Evolutionary conservation across 2,113 vertebrate species (phyloP).

Genomic region (Mastomys natalensis): DNA sequence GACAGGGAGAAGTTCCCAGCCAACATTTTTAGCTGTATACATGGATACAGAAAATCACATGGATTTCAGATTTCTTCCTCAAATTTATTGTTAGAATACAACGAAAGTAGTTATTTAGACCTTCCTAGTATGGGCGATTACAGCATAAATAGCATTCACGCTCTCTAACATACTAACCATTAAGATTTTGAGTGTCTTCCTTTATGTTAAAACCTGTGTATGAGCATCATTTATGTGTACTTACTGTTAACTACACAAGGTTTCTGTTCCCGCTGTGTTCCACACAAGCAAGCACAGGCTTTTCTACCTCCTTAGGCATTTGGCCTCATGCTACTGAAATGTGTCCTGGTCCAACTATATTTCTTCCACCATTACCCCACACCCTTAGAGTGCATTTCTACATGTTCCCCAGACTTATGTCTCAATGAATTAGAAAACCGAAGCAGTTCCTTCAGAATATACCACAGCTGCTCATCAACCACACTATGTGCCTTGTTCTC

Average conservation of each 20-base stretch:
- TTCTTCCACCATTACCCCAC: not conserved
- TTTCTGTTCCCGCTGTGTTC: not conserved
- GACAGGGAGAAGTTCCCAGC: not conserved
- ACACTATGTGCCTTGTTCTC: not conserved
- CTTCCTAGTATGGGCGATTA: not conserved
- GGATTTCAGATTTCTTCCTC: not conserved
- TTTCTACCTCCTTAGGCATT: not conserved
- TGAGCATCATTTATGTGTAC: not conserved
- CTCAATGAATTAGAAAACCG: not conserved
- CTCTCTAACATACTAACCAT: not conserved
- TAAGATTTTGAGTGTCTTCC: not conserved
- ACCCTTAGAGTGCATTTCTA: not conserved
- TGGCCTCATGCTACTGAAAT: not conserved
- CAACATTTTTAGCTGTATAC: not conserved
- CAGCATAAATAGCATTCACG: not conserved
- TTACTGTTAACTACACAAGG: not conserved
- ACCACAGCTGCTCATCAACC: not conserved
- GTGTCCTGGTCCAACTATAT: not conserved
- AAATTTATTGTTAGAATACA: not conserved
- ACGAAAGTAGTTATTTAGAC: not conserved
- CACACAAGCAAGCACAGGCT: not conserved
- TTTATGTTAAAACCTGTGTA: not conserved
- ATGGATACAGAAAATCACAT: no score
- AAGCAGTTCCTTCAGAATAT: not conserved
- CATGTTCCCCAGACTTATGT: not conserved